A percentile compares a stretch with the other conserved stretches of the same genome.
Conservation (phyloP, 2,797 vertebrate genomes). For the Cirrhinus molitorella region DNA sequence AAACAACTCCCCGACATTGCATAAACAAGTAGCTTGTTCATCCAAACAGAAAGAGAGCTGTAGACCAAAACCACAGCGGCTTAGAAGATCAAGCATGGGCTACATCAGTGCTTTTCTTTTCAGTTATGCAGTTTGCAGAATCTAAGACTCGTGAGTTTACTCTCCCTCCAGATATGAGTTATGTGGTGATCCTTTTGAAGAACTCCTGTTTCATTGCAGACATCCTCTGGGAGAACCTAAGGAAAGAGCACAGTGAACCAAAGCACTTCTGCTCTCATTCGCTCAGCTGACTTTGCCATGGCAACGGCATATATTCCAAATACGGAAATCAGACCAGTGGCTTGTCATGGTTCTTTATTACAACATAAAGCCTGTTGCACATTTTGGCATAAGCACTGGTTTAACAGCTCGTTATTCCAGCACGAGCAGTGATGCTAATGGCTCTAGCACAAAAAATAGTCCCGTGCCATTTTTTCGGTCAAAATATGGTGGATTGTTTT, state of each 20-base stretch:
- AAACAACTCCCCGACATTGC: slow-evolving; percentile 1
- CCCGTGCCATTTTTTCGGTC: background rate
- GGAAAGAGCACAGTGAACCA: slow-evolving; percentile 28
- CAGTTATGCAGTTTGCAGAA: slow-evolving; percentile 14
- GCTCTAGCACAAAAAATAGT: background rate
- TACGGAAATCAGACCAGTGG: slow-evolving; percentile 47
- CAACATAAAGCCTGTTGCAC: background rate
- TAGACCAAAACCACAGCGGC: background rate
- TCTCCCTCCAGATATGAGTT: slow-evolving; percentile 3
- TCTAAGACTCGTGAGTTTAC: slow-evolving; percentile 1
- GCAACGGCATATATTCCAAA: slow-evolving; percentile 56
- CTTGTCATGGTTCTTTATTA: slow-evolving; percentile 22
- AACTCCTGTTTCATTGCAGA: slow-evolving; percentile 31
- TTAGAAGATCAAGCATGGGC: background rate
- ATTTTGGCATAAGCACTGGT: slow-evolving; percentile 7
- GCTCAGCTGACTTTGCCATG: slow-evolving; percentile 42
- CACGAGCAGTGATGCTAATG: slow-evolving; percentile 20
- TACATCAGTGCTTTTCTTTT: slow-evolving; percentile 2
- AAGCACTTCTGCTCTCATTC: slow-evolving; percentile 11
- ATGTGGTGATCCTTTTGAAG: slow-evolving; percentile 17
- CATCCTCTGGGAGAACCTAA: slow-evolving; percentile 32
- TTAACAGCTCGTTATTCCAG: slow-evolving; percentile 11
- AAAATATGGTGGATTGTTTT: slow-evolving; percentile 25
- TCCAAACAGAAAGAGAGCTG: slow-evolving; percentile 15
- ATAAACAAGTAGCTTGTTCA: slow-evolving; percentile 16